phyloP scores from a whole-genome alignment of 2,797 vertebrate genomes.

The Danionella dracula region DNA sequence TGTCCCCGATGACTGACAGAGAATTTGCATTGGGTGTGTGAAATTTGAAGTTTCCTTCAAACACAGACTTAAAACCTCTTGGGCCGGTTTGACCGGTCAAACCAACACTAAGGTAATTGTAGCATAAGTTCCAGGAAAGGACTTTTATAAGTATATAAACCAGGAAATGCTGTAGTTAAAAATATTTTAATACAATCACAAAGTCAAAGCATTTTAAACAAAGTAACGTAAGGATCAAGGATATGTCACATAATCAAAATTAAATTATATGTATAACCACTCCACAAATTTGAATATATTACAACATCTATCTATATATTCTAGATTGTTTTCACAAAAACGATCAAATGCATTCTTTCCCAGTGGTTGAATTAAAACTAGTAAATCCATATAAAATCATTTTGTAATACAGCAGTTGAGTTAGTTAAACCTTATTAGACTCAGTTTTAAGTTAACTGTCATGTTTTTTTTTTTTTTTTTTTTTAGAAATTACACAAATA shows the following conservation, averaged over 20 bases:
- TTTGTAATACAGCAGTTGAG: too few species aligned
- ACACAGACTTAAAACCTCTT: constrained; percentile 6
- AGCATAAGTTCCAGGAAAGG: neutral
- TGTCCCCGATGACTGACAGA: neutral
- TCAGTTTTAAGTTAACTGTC: too few species aligned
- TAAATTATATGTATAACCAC: neutral
- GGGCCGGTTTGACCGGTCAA: constrained; percentile 31
- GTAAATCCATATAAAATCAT: too few species aligned
- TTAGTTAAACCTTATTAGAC: too few species aligned
- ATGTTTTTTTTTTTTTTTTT: too few species aligned
- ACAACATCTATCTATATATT: too few species aligned
- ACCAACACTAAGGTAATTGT: neutral
- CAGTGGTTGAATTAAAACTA: too few species aligned
- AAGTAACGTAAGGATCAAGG: neutral
- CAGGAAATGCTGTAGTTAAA: neutral
- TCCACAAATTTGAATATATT: too few species aligned
- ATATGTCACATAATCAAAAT: neutral
- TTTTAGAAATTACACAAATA: too few species aligned
- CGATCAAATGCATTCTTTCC: too few species aligned
- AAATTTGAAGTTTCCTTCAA: constrained; percentile 36
- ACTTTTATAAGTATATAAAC: neutral
- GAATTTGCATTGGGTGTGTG: constrained; percentile 50
- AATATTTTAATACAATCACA: constrained; percentile 42
- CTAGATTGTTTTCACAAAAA: too few species aligned
- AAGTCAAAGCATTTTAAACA: constrained; percentile 19